Conservation (phyloP, 37 sponge, comb jelly and placozoan genomes). For the Ianthella basta region DNA sequence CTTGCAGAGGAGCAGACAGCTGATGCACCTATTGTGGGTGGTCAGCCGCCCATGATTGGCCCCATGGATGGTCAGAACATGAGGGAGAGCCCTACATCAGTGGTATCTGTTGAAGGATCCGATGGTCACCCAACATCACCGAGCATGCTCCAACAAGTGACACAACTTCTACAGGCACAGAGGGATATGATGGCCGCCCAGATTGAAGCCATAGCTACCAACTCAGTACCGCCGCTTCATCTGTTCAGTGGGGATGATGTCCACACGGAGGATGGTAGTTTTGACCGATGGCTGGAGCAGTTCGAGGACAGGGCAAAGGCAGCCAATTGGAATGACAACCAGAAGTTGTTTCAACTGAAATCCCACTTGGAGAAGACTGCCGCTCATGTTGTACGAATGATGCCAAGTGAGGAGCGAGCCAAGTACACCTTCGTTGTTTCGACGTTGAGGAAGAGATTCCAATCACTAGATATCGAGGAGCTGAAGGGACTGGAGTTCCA, state of each 20-base stretch:
- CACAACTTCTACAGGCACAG: constrained; percentile 5
- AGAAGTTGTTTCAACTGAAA: constrained; percentile 41
- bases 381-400: constrained; percentile 4
- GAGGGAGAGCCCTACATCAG: too few relatives aligned
- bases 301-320: constrained; percentile 41
- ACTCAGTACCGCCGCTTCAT: constrained; percentile 19
- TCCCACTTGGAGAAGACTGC: constrained; percentile 30
- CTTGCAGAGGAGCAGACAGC: too few relatives aligned
- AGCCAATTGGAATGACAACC: constrained; percentile 17
- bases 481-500: constrained; percentile 9
- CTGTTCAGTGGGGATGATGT: constrained; percentile 20
- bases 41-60: too few relatives aligned
- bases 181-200: not conserved
- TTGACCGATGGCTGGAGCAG: constrained; percentile 36
- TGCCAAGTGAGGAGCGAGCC: not conserved
- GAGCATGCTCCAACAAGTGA: too few relatives aligned
- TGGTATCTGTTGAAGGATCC: too few relatives aligned
- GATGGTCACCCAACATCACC: too few relatives aligned
- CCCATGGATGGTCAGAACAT: too few relatives aligned
- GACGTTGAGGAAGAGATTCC: not conserved
- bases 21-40: too few relatives aligned
- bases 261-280: constrained; percentile 21
- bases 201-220: not conserved
- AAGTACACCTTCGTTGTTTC: constrained; percentile 15
- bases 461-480: constrained; percentile 3